These are phyloP conservation scores for Ctenochaetus hawaiiensis DNA, from an alignment of 2,797 vertebrate species.

Conservation along the genomic window DNA sequence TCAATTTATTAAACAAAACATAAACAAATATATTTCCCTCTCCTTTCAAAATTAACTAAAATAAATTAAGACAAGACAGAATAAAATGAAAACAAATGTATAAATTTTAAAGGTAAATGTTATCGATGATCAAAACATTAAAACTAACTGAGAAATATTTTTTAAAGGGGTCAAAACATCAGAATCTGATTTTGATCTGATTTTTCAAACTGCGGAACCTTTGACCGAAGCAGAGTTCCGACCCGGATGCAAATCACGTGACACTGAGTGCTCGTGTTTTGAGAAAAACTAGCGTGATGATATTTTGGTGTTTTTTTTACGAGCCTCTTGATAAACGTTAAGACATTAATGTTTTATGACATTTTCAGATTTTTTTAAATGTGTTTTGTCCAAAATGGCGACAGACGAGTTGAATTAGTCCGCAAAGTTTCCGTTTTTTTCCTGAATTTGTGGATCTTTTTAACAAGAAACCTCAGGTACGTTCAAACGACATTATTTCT, in stretches of 20 bases:
- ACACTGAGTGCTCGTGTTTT: slow-evolving; percentile 27
- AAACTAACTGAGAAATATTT: no score
- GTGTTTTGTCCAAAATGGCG: not conserved
- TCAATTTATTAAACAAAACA: no score
- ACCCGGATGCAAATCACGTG: slow-evolving; percentile 31
- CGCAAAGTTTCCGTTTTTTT: not conserved
- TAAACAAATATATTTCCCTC: no score
- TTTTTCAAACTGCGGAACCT: slow-evolving; percentile 48
- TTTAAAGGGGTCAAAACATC: no score
- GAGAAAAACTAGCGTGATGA: not conserved
- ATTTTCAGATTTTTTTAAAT: rapidly evolving
- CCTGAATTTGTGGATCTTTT: not conserved
- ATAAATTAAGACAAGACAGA: no score
- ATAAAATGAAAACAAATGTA: no score
- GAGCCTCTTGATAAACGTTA: rapidly evolving
- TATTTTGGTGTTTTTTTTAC: not conserved
- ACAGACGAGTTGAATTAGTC: not conserved
- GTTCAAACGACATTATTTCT: not conserved
- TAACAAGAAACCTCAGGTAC: slow-evolving; percentile 14
- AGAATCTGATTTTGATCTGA: not conserved
- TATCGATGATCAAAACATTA: no score
- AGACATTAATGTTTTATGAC: rapidly evolving
- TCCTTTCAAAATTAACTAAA: not conserved
- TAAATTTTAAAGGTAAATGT: no score
- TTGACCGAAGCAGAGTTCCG: not conserved